Percentiles rank a stretch among this genome's conserved stretches.
Evolutionary conservation across 2,888 invertebrate genomes (phyloP).

Genomic region (Metacarcinus magister): DNA sequence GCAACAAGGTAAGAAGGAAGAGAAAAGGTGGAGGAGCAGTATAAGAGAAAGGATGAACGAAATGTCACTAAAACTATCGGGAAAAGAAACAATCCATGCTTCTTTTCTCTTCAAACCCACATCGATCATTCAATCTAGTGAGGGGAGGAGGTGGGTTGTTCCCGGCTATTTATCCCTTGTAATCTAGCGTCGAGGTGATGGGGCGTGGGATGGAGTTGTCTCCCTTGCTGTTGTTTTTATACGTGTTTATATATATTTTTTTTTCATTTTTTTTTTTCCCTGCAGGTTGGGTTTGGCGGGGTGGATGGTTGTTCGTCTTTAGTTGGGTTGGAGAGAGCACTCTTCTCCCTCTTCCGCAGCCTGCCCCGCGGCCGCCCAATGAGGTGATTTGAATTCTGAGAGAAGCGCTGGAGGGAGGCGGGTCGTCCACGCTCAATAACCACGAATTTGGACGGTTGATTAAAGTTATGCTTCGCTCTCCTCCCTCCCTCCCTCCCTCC

Average conservation of each 20-base stretch:
- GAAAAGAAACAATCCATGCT: neutral
- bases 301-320: neutral
- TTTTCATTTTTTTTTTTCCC: neutral
- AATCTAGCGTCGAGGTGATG: neutral
- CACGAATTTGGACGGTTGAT: conserved; percentile 36
- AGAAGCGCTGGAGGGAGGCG: conserved; percentile 21
- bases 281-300: neutral
- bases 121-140: neutral
- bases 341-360: neutral
- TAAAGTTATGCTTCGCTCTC: neutral
- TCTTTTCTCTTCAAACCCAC: neutral
- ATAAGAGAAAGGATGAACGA: neutral
- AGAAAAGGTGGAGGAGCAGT: neutral
- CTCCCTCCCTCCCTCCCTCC: neutral
- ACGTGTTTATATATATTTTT: neutral
- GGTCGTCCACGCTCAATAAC: conserved; percentile 11
- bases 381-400: conserved; percentile 48
- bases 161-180: neutral
- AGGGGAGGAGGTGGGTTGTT: neutral
- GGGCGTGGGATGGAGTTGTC: neutral
- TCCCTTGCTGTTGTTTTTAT: conserved; percentile 22
- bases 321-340: neutral
- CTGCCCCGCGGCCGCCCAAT: neutral
- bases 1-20: neutral
- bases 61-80: neutral